Evolutionary conservation across 2,888 invertebrate genomes (phyloP).

Genomic region (Cybosia mesomella): DNA sequence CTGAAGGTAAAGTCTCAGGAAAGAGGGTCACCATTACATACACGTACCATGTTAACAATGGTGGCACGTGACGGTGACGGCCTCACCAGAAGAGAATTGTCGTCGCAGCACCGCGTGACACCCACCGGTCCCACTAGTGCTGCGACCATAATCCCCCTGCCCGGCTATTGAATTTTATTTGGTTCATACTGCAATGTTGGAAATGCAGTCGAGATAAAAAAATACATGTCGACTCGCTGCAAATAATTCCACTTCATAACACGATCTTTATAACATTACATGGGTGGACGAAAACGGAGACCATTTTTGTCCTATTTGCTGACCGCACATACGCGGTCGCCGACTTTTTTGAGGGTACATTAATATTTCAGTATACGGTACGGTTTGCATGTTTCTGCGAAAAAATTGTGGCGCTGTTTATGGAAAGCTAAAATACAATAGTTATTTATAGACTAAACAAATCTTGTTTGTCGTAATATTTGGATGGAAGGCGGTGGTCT

Average conservation of each 20-base stretch:
- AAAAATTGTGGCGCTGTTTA: neutral
- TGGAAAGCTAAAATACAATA: neutral
- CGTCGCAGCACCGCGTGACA: no score
- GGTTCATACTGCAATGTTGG: neutral
- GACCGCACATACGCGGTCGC: conserved; percentile 1
- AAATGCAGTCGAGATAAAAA: neutral
- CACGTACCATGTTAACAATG: no score
- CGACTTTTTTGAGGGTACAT: conserved; percentile 8
- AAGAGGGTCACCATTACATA: no score
- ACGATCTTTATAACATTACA: neutral
- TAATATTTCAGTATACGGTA: neutral
- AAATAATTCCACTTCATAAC: neutral
- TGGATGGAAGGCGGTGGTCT: no score
- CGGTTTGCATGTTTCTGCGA: neutral
- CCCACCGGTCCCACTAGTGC: no score
- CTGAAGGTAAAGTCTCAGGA: no score
- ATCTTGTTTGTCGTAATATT: neutral
- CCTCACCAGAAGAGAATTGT: no score
- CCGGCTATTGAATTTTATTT: no score
- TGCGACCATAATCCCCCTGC: no score
- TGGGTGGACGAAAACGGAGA: neutral
- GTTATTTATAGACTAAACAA: neutral
- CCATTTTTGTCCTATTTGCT: neutral
- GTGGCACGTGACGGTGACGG: no score
- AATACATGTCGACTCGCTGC: neutral